Conservation (phyloP, 2,113 vertebrate species). For the Apistogramma diplotaenia region DNA sequence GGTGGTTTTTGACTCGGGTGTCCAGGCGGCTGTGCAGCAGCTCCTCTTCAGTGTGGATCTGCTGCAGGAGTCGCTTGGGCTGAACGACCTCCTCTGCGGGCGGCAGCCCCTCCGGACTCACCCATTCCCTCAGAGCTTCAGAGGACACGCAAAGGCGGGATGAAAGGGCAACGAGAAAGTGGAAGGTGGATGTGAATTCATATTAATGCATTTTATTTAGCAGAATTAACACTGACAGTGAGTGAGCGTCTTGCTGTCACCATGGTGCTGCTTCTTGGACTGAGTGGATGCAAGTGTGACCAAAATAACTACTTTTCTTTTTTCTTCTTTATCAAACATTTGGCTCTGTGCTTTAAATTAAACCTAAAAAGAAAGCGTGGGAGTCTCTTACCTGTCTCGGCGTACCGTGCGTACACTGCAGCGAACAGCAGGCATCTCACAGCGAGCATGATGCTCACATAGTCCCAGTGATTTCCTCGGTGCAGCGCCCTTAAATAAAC, state of each 20-base stretch:
- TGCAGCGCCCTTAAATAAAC: conserved; percentile 47
- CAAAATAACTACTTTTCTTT: no score
- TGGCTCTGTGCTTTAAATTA: neutral
- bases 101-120: conserved; percentile 46
- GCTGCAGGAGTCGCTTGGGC: conserved; percentile 86
- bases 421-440: conserved; percentile 81
- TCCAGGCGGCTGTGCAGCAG: conserved; percentile 80
- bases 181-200: neutral
- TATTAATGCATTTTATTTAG: neutral
- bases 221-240: neutral
- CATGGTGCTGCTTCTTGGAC: no score
- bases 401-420: conserved; percentile 68
- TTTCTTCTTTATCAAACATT: no score
- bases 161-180: neutral
- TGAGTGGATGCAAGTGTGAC: neutral
- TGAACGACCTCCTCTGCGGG: conserved; percentile 78
- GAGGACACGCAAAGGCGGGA: neutral
- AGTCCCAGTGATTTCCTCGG: conserved; percentile 68
- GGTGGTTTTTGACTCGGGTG: conserved; percentile 79
- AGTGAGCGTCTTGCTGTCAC: neutral
- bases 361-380: neutral
- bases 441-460: conserved; percentile 82
- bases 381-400: conserved; percentile 75
- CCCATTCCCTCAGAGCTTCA: conserved; percentile 60
- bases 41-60: conserved; percentile 82